Percentiles rank a stretch among this genome's conserved stretches.
These are phyloP conservation scores for Mormyrops attenuatus DNA, from an alignment of 2,797 vertebrate species.

Conservation along the genomic window DNA sequence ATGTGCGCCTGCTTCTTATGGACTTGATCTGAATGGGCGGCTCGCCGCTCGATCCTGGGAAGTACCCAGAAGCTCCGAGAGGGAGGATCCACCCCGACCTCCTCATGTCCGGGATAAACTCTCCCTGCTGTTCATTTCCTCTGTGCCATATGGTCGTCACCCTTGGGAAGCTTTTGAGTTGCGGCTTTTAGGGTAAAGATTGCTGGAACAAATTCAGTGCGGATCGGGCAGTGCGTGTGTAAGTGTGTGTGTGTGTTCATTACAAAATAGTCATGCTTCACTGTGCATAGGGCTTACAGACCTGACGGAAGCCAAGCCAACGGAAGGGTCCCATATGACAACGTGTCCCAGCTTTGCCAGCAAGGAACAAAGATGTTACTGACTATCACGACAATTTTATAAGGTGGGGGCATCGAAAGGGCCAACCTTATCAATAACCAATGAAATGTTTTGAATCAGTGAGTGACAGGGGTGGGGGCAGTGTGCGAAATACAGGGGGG, in stretches of 20 bases:
- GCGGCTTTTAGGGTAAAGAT: slow-evolving; percentile 39
- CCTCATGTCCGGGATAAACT: slow-evolving; percentile 31
- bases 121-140: slow-evolving; percentile 50
- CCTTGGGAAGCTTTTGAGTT: slow-evolving; percentile 51
- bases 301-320: not conserved
- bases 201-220: slow-evolving; percentile 24
- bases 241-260: not conserved
- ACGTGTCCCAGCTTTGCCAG: not conserved
- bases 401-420: not conserved
- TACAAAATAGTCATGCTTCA: not conserved
- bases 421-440: not conserved
- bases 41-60: not conserved
- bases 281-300: not conserved
- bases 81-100: not conserved
- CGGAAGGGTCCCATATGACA: not conserved
- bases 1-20: not conserved
- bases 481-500: too few species aligned
- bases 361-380: not conserved
- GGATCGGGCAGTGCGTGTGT: not conserved
- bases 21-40: not conserved
- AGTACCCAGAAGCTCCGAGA: not conserved
- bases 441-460: not conserved
- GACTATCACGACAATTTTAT: not conserved
- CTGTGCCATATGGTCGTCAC: slow-evolving; percentile 48
- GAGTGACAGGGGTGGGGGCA: too few species aligned